Base-by-base conservation (phyloP, 2,888 invertebrate species). In the Drosophila siamana region DNA sequence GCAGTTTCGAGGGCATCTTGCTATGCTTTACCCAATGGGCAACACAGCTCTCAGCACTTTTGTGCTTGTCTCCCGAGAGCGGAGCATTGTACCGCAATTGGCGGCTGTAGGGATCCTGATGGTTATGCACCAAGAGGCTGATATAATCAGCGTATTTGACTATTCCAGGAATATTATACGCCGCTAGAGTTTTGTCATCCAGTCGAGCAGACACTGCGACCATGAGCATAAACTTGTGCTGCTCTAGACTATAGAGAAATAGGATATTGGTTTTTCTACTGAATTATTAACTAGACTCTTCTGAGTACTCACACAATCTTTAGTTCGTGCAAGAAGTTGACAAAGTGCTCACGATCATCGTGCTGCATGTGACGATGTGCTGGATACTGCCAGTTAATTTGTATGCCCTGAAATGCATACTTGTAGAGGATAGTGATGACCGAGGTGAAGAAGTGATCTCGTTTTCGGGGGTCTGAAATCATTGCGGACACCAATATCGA, bases 311-410 rank as follows among this genome's bases (percentile, higher is more conserved):
- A 85, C 85, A 67, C 40, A 2, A 69, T 19, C 3, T 13, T 59
- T 0, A 85, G 61, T 15, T 87, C 74, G 1, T 73, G 40, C 0
- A 85, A 6, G 0, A 88, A 43, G 0, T 93, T 93, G 1, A 95
- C 93, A 89, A 97, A 97, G 0, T 95, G 76, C 4, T 38, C 16
- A 4, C 66, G 62, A 64, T 80, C 72, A 5, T 24, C 33, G 93
- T 57, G 0, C 1, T 44, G 47, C 0, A 68, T 71, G 0, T 61
- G 74, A n/a, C 64, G 63, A 11, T 59, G 70, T 0, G 95, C 96
- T 0, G 98, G 98, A 90, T 97, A 98, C 89, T 98, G 97, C 98
- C 98, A 98, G 90, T 98, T 97, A 9, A 98, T 93, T 91, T 98
- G 97, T 24, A 98, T 92, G 2, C 98, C 98, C 87, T 98, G 97